Conservation (phyloP, 1,140 invertebrate genomes). For the Leptinotarsa undecemlineata region DNA sequence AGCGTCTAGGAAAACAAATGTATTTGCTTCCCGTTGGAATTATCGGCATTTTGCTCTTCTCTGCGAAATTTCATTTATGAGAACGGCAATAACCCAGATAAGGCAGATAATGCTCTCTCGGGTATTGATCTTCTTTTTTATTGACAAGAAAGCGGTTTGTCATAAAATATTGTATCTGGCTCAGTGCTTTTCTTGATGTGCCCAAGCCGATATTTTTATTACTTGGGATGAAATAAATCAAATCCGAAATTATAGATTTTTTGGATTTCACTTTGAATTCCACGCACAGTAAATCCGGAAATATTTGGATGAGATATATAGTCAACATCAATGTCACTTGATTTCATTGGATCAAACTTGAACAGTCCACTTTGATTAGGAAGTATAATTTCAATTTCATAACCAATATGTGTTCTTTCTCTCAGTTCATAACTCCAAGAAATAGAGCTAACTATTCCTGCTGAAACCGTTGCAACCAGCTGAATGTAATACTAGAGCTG, state of each 20-base stretch:
- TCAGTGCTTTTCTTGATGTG: background rate
- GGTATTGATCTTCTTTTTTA: slow-evolving; percentile 6
- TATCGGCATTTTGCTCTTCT: background rate
- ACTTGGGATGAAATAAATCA: background rate
- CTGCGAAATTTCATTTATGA: background rate
- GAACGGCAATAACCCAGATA: slow-evolving; percentile 1
- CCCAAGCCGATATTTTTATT: background rate
- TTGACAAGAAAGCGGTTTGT: background rate
- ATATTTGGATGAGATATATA: too few species aligned
- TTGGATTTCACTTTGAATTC: background rate
- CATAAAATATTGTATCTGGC: slow-evolving; percentile 1
- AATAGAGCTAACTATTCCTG: too few species aligned
- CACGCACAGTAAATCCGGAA: too few species aligned
- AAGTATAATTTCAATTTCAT: too few species aligned
- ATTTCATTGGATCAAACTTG: too few species aligned
- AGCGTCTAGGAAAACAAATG: slow-evolving; percentile 18
- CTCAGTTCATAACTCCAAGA: too few species aligned
- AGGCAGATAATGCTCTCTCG: background rate
- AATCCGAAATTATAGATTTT: background rate
- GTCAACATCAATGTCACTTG: too few species aligned
- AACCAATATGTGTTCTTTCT: too few species aligned
- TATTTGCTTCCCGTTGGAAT: slow-evolving; percentile 6
- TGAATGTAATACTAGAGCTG: too few species aligned
- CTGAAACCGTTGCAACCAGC: too few species aligned
- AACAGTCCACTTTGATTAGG: too few species aligned